Percentiles rank a stretch among this genome's conserved stretches.
phyloP scores from a whole-genome alignment of 2,113 vertebrate species.

The Notothenia coriiceps region DNA sequence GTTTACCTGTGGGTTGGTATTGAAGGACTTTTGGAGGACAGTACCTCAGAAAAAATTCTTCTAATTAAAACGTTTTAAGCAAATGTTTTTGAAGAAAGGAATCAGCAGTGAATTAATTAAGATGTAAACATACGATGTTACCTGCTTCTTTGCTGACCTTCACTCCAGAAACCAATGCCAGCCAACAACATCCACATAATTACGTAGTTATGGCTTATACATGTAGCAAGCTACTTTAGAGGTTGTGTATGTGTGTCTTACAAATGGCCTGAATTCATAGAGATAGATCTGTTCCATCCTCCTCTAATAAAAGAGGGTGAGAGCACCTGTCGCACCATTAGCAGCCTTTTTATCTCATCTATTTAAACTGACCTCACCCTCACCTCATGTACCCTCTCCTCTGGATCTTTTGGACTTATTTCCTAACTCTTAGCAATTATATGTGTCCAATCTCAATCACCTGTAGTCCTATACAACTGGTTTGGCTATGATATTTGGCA shows the following conservation, averaged over 20 bases:
- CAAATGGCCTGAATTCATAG: constrained; percentile 13
- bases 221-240: too few species aligned
- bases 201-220: constrained; percentile 11
- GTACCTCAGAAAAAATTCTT: background rate
- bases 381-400: background rate
- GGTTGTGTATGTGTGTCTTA: constrained; percentile 12
- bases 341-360: constrained; percentile 6
- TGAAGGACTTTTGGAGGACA: constrained; percentile 13
- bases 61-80: background rate
- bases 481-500: too few species aligned
- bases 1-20: background rate
- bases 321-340: background rate
- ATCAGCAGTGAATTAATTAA: background rate
- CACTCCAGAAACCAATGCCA: background rate
- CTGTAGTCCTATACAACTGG: background rate
- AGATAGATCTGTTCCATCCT: background rate
- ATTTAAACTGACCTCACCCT: constrained; percentile 20
- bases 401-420: background rate
- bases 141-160: background rate
- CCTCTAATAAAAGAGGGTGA: background rate
- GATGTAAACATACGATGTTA: background rate
- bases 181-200: constrained; percentile 6
- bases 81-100: background rate
- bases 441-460: background rate
- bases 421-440: background rate